Evolutionary conservation across 2,888 invertebrate genomes (phyloP), one percentile per base, ranked within the genome.

Genomic region (Cataglyphis livida): DNA sequence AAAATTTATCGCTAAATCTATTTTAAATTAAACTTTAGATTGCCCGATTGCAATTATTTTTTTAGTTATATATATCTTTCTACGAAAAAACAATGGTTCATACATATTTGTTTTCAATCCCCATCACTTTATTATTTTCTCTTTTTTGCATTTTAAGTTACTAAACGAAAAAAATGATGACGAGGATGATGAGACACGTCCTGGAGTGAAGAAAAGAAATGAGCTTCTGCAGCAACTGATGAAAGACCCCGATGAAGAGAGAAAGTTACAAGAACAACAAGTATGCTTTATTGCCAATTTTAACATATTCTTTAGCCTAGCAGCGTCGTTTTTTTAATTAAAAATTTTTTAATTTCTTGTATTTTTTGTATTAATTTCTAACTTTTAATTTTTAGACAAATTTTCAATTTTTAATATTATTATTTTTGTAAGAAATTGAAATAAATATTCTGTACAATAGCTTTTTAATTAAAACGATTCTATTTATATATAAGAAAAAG

Each of bases 81-180:
- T 35, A 64, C 3, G 7, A 64, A 64, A 35, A 21, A 38, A 18
- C 35, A 18, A n/a, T n/a, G n/a, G 35, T 66, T 25, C 6, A 44
- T 18, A 32, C 21, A 0, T 71, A 7, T 4, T 57, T 15, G n/a
- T 21, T 12, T 41, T 28, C 3, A 74, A 62, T 25, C 38, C 7
- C 1, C 7, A 41, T 7, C n/a, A 28, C 18, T 48, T 48, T 32
- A 41, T 4, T 35, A 3, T 64, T 25, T 18, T 54, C 38, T 28
- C 28, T 54, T 32, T 61, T 73, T 65, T 82, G 1, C 9, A 5
- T 71, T 89, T 87, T 4, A 93, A 98, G 97, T 96, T 98, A 94
- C 95, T 98, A 86, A 98, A 98, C 93, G 97, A 98, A 88, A 97
- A 97, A 95, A 97, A 96, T 84, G 98, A 98, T 91, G 97, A 97